A percentile compares a stretch with the other conserved stretches of the same genome.
These are phyloP conservation scores for Chalcis sispes DNA, from an alignment of 2,888 invertebrate species.

Conservation along the genomic window DNA sequence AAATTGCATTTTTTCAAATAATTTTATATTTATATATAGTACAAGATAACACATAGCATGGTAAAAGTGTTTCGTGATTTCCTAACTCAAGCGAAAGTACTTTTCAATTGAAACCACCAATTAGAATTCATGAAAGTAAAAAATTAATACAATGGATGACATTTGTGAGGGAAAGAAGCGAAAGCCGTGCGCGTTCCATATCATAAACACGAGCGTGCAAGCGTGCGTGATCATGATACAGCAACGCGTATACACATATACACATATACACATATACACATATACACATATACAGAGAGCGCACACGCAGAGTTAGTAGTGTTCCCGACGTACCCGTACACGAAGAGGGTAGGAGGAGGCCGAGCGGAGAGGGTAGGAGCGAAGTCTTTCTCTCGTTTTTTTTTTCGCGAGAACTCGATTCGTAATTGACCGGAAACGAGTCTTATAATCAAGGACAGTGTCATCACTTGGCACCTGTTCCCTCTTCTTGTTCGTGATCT, in stretches of 20 bases:
- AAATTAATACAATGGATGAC: conserved; percentile 2
- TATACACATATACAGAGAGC: conserved; percentile 24
- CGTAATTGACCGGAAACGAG: conserved; percentile 62
- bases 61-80: no score
- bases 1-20: no score
- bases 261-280: no score
- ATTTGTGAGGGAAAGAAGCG: conserved; percentile 14
- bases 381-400: conserved; percentile 20
- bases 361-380: not conserved
- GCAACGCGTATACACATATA: no score
- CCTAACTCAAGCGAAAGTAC: no score
- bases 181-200: conserved; percentile 42
- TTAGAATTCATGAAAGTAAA: no score
- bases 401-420: not conserved
- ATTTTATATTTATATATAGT: no score
- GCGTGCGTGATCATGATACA: no score
- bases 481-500: conserved; percentile 39
- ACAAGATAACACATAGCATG: no score
- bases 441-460: conserved; percentile 61
- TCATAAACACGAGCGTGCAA: no score
- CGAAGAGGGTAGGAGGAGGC: not conserved
- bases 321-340: not conserved
- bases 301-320: conserved; percentile 11
- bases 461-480: conserved; percentile 62
- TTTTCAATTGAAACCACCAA: no score